Percentiles rank a stretch among this genome's conserved stretches.
Evolutionary conservation across 1,140 invertebrate species (phyloP).

Genomic region (Pseudoatta argentina): DNA sequence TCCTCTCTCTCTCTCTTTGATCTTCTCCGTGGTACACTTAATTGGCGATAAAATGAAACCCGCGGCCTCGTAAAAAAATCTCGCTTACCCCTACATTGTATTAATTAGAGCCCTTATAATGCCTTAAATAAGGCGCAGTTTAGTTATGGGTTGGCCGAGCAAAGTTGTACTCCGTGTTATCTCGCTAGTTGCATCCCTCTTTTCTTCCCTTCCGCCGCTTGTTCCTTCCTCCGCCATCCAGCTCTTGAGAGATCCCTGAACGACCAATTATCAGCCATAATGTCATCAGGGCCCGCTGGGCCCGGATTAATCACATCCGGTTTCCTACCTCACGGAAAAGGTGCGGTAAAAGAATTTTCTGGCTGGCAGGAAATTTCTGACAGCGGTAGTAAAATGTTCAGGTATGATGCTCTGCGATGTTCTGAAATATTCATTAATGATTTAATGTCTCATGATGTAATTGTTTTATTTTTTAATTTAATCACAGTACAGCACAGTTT

Average conservation of each 20-base stretch:
- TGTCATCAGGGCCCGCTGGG: conserved; percentile 82
- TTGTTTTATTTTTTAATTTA: conserved; percentile 3
- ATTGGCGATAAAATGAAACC: conserved; percentile 84
- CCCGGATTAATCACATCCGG: conserved; percentile 85
- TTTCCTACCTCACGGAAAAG: conserved; percentile 82
- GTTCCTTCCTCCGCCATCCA: conserved; percentile 50
- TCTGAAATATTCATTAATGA: conserved; percentile 33
- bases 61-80: conserved; percentile 84
- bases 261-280: conserved; percentile 85
- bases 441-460: conserved; percentile 7
- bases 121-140: conserved; percentile 82
- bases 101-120: conserved; percentile 85
- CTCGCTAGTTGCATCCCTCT: conserved; percentile 78
- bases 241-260: conserved; percentile 74
- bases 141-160: conserved; percentile 83
- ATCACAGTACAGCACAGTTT: background rate
- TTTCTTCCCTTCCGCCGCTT: conserved; percentile 72
- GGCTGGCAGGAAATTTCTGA: conserved; percentile 42
- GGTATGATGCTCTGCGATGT: background rate
- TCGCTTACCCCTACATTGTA: conserved; percentile 84
- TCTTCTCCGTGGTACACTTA: conserved; percentile 78
- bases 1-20: background rate
- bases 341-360: conserved; percentile 67
- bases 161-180: conserved; percentile 81
- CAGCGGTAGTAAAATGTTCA: conserved; percentile 30